Conservation (phyloP, 2,797 vertebrate genomes). For the Mastacembelus armatus region DNA sequence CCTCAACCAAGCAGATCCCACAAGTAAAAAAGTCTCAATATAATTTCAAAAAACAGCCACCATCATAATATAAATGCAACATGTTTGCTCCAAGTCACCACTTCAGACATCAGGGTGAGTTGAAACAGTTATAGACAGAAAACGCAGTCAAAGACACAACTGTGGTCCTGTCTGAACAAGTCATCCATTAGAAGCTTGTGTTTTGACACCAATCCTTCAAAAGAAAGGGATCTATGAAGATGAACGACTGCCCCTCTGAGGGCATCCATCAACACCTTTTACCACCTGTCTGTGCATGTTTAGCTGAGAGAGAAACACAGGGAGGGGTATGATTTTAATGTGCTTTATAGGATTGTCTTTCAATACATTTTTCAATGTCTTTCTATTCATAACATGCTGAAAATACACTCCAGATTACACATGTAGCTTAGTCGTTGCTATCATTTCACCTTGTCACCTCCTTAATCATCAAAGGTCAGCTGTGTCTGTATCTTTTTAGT, state of each 20-base stretch:
- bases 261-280: conserved; percentile 79
- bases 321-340: conserved; percentile 36
- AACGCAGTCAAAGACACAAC: conserved; percentile 49
- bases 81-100: neutral
- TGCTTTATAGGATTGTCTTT: conserved; percentile 21
- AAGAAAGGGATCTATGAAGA: conserved; percentile 77
- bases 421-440: conserved; percentile 36
- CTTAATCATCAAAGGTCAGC: conserved; percentile 58
- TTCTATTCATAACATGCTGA: conserved; percentile 3
- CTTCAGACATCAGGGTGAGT: neutral
- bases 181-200: conserved; percentile 69
- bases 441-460: conserved; percentile 50
- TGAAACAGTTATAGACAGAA: conserved; percentile 31
- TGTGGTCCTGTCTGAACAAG: conserved; percentile 77
- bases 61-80: neutral
- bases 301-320: conserved; percentile 35
- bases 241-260: conserved; percentile 67
- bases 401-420: neutral
- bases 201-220: conserved; percentile 79
- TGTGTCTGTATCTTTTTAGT: conserved; percentile 54
- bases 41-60: neutral
- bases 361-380: neutral
- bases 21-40: too few relatives aligned
- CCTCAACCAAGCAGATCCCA: too few relatives aligned
- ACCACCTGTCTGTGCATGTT: conserved; percentile 76